Base-by-base conservation (phyloP, 1,140 invertebrate species). In the Drosophila pachea region DNA sequence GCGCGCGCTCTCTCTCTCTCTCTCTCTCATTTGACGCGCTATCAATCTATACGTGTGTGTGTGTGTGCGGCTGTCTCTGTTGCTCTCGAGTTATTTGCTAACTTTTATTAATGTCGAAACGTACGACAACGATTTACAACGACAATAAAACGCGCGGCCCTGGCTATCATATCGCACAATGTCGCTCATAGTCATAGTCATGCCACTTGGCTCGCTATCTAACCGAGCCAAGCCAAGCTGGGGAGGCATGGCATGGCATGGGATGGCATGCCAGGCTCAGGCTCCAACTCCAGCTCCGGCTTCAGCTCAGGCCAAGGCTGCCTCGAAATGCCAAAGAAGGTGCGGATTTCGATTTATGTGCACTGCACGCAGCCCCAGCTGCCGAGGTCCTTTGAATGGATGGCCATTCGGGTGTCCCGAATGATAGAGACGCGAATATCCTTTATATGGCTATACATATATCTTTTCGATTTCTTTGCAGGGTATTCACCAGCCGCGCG, bases 61-160 rank as follows among this genome's bases (percentile, higher is more conserved):
- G 22, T 22, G 22, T 22, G 22, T 22, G 22, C 22, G 22, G 12
- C 62, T 66, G 61, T 66, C 72, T 84, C 62, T 78, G 78, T 84
- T 49, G 50, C 68, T 67, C 56, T 60, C 77, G 67, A 86, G 81
- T 86, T 86, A 86, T 86, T 86, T 86, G 81, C 81, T 86, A 86
- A 86, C 81, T 86, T 86, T 86, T 86, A 86, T 86, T 86, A 86
- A 86, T 86, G 81, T 84, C 76, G 81, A 86, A 86, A 86, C 81
- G 81, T 86, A 86, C 76, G 76, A 82, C 82, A 86, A 86, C 81
- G 81, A 86, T 86, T 86, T 86, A 86, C 81, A 86, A 86, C 81
- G 82, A 86, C 81, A 86, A 86, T 86, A 86, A 86, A 86, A 78
- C 68, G 76, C 81, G 74, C 73, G 64, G 73, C 79, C 79, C 73